A percentile compares a stretch with the other conserved stretches of the same genome.
Conservation (phyloP, 30 jellyfish, hydroid and myxozoan genomes). For the Clytia hemisphaerica region DNA sequence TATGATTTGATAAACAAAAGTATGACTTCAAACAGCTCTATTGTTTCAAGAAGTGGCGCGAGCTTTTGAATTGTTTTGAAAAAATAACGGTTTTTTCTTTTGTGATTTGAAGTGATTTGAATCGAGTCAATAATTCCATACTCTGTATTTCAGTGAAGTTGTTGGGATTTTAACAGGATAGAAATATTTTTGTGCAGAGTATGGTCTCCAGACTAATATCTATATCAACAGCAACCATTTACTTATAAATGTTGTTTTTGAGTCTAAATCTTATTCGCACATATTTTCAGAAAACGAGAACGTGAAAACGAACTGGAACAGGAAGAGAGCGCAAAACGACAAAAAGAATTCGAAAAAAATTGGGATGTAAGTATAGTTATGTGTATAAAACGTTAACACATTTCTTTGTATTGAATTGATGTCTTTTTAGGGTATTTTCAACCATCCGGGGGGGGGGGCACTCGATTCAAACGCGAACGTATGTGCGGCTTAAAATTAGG, state of each 20-base stretch:
- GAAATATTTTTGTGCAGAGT: too few relatives aligned
- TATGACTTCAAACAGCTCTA: too few relatives aligned
- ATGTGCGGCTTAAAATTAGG: neutral
- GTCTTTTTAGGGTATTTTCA: neutral
- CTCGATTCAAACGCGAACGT: too few relatives aligned
- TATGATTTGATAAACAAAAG: neutral
- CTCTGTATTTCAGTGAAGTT: too few relatives aligned
- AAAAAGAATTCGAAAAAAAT: constrained; percentile 87
- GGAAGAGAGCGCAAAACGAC: constrained; percentile 71
- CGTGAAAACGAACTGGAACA: constrained; percentile 83
- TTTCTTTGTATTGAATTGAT: neutral
- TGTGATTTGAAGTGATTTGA: too few relatives aligned
- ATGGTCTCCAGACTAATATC: neutral
- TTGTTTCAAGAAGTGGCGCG: too few relatives aligned
- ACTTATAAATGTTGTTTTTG: neutral
- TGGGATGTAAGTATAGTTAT: constrained; percentile 71
- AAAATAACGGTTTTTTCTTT: too few relatives aligned
- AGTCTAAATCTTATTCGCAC: neutral
- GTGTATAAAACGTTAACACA: neutral
- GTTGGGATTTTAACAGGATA: too few relatives aligned
- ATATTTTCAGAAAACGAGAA: constrained; percentile 57
- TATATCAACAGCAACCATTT: neutral
- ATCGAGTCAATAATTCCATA: too few relatives aligned
- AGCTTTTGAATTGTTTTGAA: neutral
- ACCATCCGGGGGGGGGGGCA: neutral